Base-by-base conservation (phyloP, 2,113 vertebrate genomes). In the Archocentrus centrarchus region DNA sequence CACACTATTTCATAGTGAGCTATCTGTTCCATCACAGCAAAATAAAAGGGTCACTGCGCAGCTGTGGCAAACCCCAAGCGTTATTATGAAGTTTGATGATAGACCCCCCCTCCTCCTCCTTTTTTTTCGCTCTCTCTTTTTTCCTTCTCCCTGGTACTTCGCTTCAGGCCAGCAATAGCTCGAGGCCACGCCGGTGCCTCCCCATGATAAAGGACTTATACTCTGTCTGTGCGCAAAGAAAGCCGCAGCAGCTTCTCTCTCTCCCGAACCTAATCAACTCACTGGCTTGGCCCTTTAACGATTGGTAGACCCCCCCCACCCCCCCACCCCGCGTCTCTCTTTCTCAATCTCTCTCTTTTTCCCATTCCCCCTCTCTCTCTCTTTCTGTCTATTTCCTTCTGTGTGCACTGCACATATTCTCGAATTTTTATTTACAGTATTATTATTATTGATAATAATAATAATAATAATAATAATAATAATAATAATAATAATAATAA, bases 201-300 rank as follows among this genome's bases (percentile, higher is more conserved):
- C 96, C 96, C 95, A 95, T 97, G 98, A 99, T 99, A 99, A 99
- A 98, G 97, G 98, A 97, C 96, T 99, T 99, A 94, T 80, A 98
- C 96, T 95, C 96, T 92, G 93, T 89, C 96, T 94, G 88, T 64
- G 87, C 90, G 88, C 91, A 94, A 93, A 96, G 94, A 96, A 95
- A 96, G 93, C 88, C 93, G 95, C 91, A 96, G 95, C 96, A 93
- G 96, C 96, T 96, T 95, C 92, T 91, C 90, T 95, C 94, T 95
- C 95, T 96, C 86, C 84, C 83, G 93, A 96, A 93, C 93, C 95
- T 96, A 97, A 97, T 97, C 97, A 96, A 97, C 96, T 96, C 94
- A 86, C 96, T 89, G 95, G 93, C 85, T 89, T 87, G 91, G 95
- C 86, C 91, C 94, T 90, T 90, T 92, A 90, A 93, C 91, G 27